Evolutionary conservation across 1,140 invertebrate genomes (phyloP).

Genomic region (Brachionus angularis): DNA sequence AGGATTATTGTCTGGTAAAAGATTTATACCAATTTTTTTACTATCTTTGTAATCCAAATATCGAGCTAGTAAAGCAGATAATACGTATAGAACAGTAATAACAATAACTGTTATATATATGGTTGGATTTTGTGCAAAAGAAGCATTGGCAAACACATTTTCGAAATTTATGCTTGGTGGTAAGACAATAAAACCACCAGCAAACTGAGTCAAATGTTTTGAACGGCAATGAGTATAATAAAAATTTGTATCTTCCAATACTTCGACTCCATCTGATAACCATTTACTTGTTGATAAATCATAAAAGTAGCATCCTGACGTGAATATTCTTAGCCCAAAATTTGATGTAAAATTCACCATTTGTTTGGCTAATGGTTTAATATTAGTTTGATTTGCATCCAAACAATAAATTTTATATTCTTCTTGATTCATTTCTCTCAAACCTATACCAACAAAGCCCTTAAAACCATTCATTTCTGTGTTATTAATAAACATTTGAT

Average conservation of each 20-base stretch:
- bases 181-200: conserved; percentile 55
- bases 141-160: conserved; percentile 57
- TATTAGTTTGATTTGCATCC: not conserved
- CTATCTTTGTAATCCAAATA: conserved; percentile 59
- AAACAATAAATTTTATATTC: conserved; percentile 11
- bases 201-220: conserved; percentile 57
- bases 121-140: conserved; percentile 62
- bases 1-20: conserved; percentile 49
- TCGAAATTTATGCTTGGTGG: conserved; percentile 58
- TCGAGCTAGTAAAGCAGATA: conserved; percentile 59
- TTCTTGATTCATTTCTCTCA: conserved; percentile 4
- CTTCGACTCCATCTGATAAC: conserved; percentile 47
- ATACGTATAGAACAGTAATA: conserved; percentile 57
- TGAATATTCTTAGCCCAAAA: conserved; percentile 45
- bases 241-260: conserved; percentile 45
- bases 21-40: conserved; percentile 51
- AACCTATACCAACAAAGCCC: conserved; percentile 17
- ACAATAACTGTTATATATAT: conserved; percentile 62
- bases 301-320: conserved; percentile 46
- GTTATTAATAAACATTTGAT: conserved; percentile 17
- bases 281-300: conserved; percentile 46
- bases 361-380: not conserved
- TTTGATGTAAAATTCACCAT: conserved; percentile 45
- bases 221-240: conserved; percentile 49
- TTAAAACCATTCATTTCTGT: conserved; percentile 28